phyloP scores from a whole-genome alignment of 2,888 invertebrate species.

The Tolmerus cingulatus region DNA sequence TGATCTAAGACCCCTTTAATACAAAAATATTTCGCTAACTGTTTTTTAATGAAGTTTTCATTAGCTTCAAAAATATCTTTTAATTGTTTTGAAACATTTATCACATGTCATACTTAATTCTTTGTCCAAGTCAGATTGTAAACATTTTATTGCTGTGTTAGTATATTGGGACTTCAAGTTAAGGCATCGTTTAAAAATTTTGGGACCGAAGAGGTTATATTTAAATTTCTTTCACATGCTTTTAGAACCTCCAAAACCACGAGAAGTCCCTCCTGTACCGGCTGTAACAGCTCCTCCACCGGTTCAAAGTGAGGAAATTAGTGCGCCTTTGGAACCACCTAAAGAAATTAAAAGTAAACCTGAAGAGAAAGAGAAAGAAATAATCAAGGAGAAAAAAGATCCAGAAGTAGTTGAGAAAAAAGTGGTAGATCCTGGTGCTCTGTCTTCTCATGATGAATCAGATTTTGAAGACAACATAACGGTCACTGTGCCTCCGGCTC shows the following conservation, averaged over 20 bases:
- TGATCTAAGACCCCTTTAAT: too few relatives aligned
- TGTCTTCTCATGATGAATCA: constrained; percentile 59
- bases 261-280: neutral
- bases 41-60: neutral
- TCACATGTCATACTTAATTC: neutral
- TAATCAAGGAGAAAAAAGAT: constrained; percentile 35
- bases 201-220: neutral
- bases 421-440: constrained; percentile 34
- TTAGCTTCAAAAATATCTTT: neutral
- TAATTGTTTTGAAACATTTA: neutral
- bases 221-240: neutral
- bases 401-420: constrained; percentile 40
- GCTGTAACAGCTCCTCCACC: neutral
- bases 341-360: neutral
- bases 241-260: constrained; percentile 35
- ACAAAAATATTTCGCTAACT: too few relatives aligned
- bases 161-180: too few relatives aligned
- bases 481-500: constrained; percentile 66
- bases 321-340: neutral
- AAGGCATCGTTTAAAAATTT: neutral
- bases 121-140: too few relatives aligned
- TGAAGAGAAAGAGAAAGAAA: neutral
- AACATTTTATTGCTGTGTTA: too few relatives aligned
- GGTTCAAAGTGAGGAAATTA: neutral
- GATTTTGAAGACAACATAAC: constrained; percentile 71